These are phyloP conservation scores for Phalanger gymnotis DNA, from an alignment of 2,797 vertebrate genomes.

Conservation along the genomic window DNA sequence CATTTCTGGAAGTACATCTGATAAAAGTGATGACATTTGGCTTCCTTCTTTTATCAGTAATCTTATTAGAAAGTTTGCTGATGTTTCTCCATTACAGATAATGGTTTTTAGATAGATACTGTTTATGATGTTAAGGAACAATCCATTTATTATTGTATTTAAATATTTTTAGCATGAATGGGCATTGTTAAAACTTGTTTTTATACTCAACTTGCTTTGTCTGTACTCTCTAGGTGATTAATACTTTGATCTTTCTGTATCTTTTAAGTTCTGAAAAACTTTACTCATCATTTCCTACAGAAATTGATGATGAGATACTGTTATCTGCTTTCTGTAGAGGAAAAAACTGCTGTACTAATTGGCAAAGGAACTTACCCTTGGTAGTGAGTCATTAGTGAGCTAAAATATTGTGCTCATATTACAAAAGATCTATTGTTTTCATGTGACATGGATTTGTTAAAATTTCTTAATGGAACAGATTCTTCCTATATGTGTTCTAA, in stretches of 20 bases:
- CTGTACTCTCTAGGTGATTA: not conserved
- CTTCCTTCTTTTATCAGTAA: not conserved
- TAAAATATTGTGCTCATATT: constrained; percentile 29
- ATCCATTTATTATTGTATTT: not conserved
- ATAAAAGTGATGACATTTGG: not conserved
- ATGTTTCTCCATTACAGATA: not conserved
- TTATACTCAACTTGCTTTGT: not conserved
- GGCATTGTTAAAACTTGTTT: not conserved
- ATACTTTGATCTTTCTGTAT: constrained; percentile 5
- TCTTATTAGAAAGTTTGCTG: not conserved
- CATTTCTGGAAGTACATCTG: not conserved
- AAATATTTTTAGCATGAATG: not conserved
- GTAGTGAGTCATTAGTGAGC: constrained; percentile 41
- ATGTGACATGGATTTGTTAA: not conserved
- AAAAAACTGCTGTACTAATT: constrained; percentile 20
- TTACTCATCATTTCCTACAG: constrained; percentile 11
- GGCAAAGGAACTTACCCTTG: constrained; percentile 36
- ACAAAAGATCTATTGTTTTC: constrained; percentile 55
- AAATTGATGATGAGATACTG: constrained; percentile 21
- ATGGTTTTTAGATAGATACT: not conserved
- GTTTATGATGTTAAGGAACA: not conserved
- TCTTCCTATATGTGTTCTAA: constrained; percentile 4
- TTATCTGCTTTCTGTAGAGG: constrained; percentile 36
- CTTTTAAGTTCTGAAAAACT: constrained; percentile 12
- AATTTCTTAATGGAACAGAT: constrained; percentile 39